Evolutionary conservation across 2,797 vertebrate species (phyloP), one percentile per base, ranked within the genome.

Genomic region (Poeciliopsis presidionis): DNA sequence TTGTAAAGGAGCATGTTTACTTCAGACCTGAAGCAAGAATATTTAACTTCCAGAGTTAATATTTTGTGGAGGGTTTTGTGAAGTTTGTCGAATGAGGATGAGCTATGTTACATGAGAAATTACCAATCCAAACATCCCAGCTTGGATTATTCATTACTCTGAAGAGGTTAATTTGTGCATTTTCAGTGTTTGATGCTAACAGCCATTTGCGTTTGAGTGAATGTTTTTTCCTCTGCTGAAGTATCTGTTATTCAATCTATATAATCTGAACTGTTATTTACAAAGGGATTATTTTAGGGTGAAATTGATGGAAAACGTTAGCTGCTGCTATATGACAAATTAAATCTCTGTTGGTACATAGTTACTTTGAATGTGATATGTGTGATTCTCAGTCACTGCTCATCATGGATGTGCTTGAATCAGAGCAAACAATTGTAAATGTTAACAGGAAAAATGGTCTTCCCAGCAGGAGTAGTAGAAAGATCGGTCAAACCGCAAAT

Each of bases 401-500:
- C 22, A n/a, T n/a, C 39, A 14, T n/a, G 12, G 2, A 36, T 69
- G 12, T 69, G 13, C 25, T 70, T 28, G 47, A 46, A 79, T 80
- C 45, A 82, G 51, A 72, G 63, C 63, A 82, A 86, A 88, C 80
- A 81, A 90, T 80, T 79, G 78, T 88, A 88, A 88, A 84, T 86
- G 76, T 84, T 88, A 78, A 91, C 53, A 83, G 88, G 63, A 90
- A 84, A 90, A 91, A 51, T 39, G 28, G 1, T 65, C 18, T n/a
- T 73, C 45, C 5, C 2, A 33, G 72, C 76, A 82, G 78, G 49
- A 51, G 47, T 83, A 85, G 87, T 82, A 47, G 72, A 82, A 76
- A 87, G 70, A 75, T 90, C 88, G 88, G 89, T 90, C 87, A 91
- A 90, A 80, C 83, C 70, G 18, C 0, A 2, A 47, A 84, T 61